Evolutionary conservation across 2,113 vertebrate genomes (phyloP).

Genomic region (Lipotes vexillifer): DNA sequence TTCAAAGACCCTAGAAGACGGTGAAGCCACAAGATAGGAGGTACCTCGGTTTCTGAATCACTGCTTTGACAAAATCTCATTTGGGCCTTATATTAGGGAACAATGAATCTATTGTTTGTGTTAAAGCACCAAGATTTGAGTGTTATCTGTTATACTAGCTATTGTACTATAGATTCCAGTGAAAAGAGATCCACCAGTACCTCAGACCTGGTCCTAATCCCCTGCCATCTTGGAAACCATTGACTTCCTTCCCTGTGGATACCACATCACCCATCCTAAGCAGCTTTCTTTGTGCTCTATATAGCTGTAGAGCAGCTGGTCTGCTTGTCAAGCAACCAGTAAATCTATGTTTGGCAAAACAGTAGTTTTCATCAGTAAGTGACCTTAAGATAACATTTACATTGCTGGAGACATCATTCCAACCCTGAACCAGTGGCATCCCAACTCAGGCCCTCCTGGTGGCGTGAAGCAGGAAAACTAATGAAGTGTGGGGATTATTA

Average conservation of each 20-base stretch:
- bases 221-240: neutral
- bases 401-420: constrained; percentile 68
- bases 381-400: constrained; percentile 77
- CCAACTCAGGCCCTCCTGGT: constrained; percentile 48
- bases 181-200: neutral
- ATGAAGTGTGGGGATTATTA: constrained; percentile 64
- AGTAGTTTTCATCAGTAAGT: constrained; percentile 74
- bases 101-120: neutral
- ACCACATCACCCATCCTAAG: constrained; percentile 42
- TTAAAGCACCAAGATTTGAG: neutral
- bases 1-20: neutral
- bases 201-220: neutral
- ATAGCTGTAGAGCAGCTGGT: constrained; percentile 61
- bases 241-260: neutral
- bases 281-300: constrained; percentile 46
- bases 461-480: constrained; percentile 59
- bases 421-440: constrained; percentile 60
- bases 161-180: neutral
- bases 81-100: neutral
- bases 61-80: neutral
- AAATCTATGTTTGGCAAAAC: constrained; percentile 72
- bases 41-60: neutral
- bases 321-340: constrained; percentile 74
- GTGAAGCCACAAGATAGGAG: neutral
- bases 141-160: neutral